Conservation (phyloP, 2,797 vertebrate genomes). For the Notolabrus celidotus region DNA sequence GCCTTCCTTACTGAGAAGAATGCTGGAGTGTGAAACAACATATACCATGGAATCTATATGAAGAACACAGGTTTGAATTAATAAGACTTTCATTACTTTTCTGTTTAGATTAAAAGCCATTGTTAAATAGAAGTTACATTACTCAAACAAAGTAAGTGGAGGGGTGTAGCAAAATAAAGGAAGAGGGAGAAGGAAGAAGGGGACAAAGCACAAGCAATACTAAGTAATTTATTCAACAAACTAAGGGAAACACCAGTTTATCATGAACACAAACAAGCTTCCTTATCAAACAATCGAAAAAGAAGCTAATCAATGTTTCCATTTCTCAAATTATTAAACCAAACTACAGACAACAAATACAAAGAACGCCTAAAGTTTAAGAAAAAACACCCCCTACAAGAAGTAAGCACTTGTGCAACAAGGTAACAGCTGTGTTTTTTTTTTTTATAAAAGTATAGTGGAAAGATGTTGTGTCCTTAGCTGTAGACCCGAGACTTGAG, state of each 20-base stretch:
- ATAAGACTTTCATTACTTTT: not conserved
- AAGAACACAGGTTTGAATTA: slow-evolving; percentile 9
- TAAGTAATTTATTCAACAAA: not conserved
- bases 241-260: not conserved
- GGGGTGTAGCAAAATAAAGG: not conserved
- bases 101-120: not conserved
- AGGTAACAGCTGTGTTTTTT: too few species aligned
- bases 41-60: slow-evolving; percentile 31
- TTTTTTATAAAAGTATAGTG: too few species aligned
- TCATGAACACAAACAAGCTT: not conserved
- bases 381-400: not conserved
- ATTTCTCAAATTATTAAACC: too few species aligned
- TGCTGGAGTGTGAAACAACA: slow-evolving; percentile 45
- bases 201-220: too few species aligned
- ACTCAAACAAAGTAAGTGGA: slow-evolving; percentile 3
- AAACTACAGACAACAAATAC: not conserved
- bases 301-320: not conserved
- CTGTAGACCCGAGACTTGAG: not conserved
- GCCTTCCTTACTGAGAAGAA: slow-evolving; percentile 23
- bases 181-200: not conserved
- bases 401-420: too few species aligned
- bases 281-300: not conserved
- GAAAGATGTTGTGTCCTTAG: slow-evolving; percentile 5
- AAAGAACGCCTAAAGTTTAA: too few species aligned
- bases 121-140: not conserved